phyloP scores from a whole-genome alignment of 2,888 invertebrate species.

The Pyrrhosoma nymphula region DNA sequence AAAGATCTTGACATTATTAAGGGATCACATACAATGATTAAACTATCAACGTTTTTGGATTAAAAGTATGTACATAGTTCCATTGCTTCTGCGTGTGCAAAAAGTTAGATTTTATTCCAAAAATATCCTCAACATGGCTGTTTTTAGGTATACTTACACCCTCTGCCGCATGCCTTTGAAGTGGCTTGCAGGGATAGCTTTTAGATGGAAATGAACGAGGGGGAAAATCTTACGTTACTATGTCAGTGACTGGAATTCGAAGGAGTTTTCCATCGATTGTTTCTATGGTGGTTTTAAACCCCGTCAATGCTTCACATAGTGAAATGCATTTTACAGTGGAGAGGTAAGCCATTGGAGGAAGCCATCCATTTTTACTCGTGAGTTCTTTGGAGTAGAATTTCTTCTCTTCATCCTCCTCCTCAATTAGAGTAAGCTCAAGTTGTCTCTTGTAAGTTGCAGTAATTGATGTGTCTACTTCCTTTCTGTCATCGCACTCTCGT shows the following conservation, averaged over 20 bases:
- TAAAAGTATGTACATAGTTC: too few species aligned
- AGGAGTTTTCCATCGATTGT: constrained; percentile 87
- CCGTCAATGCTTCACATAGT: constrained; percentile 86
- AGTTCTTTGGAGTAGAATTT: not conserved
- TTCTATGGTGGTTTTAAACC: constrained; percentile 83
- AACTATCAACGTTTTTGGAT: too few species aligned
- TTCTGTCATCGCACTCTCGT: constrained; percentile 77
- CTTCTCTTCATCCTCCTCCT: not conserved
- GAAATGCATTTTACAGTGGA: constrained; percentile 81
- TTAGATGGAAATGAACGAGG: not conserved
- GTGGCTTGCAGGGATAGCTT: not conserved
- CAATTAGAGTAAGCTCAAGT: not conserved
- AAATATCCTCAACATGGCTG: too few species aligned
- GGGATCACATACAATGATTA: too few species aligned
- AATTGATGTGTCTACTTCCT: not conserved
- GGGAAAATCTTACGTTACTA: constrained; percentile 80
- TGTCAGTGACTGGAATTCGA: constrained; percentile 85
- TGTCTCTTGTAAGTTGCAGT: not conserved
- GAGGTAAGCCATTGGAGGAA: not conserved
- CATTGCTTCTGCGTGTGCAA: too few species aligned
- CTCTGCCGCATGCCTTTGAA: too few species aligned
- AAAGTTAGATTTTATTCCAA: too few species aligned
- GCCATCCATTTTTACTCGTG: not conserved
- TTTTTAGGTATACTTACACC: too few species aligned
- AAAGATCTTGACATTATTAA: too few species aligned